These are phyloP conservation scores for Rambutsinella grinnellia DNA, from an alignment of 2,888 invertebrate species.

Conservation along the genomic window DNA sequence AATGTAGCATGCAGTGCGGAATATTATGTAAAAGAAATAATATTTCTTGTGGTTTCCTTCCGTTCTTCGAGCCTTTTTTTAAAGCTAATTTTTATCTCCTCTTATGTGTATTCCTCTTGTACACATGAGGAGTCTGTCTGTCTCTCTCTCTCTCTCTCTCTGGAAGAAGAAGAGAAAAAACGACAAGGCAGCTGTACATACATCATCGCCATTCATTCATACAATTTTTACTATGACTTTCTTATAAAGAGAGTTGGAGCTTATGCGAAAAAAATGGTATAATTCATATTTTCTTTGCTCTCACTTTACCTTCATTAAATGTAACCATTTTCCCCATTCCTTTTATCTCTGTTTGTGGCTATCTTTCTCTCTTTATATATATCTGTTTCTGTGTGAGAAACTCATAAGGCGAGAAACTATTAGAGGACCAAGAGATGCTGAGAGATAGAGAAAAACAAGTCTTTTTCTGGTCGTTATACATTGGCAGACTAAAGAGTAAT, in stretches of 20 bases:
- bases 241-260: not conserved
- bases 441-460: slow-evolving; percentile 18
- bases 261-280: not conserved
- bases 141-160: too few species aligned
- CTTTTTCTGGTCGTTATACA: slow-evolving; percentile 2
- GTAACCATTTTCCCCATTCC: slow-evolving; percentile 17
- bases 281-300: not conserved
- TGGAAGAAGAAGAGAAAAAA: too few species aligned
- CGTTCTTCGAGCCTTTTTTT: slow-evolving; percentile 11
- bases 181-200: slow-evolving; percentile 54
- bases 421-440: too few species aligned
- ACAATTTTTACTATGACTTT: too few species aligned
- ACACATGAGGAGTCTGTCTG: not conserved
- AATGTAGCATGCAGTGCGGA: slow-evolving; percentile 37
- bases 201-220: slow-evolving; percentile 45
- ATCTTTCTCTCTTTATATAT: slow-evolving; percentile 21
- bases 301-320: slow-evolving; percentile 5
- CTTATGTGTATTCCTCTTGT: not conserved
- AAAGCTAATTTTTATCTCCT: slow-evolving; percentile 31
- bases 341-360: slow-evolving; percentile 17
- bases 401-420: too few species aligned
- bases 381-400: not conserved
- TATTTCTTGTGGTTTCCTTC: not conserved
- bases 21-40: slow-evolving; percentile 27
- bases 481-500: too few species aligned